These are phyloP conservation scores for Ferdinandea cuprea DNA, from an alignment of 2,888 invertebrate genomes.

Conservation along the genomic window DNA sequence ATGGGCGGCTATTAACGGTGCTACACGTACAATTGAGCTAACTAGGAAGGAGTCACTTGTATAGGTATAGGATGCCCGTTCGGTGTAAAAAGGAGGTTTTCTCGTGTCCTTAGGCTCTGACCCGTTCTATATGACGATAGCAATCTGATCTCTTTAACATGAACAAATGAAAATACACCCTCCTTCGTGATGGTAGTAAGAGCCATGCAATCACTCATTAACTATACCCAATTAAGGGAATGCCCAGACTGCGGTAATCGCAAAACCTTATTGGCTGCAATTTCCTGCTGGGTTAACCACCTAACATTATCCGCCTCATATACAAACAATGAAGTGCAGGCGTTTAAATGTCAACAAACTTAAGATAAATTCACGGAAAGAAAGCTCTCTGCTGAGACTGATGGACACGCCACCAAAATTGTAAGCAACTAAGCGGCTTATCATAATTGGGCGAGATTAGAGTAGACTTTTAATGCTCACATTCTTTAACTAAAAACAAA, in stretches of 20 bases:
- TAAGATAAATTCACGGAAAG: slow-evolving; percentile 57
- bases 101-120: too few relatives aligned
- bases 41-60: neutral
- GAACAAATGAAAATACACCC: too few relatives aligned
- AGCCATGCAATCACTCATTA: too few relatives aligned
- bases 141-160: too few relatives aligned
- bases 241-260: slow-evolving; percentile 39
- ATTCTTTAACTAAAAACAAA: slow-evolving; percentile 32
- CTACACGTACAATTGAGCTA: neutral
- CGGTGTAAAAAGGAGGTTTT: too few relatives aligned
- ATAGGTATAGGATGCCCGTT: too few relatives aligned
- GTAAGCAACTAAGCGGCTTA: slow-evolving; percentile 61
- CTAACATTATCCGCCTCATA: neutral
- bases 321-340: slow-evolving; percentile 14
- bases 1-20: neutral
- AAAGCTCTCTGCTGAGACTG: slow-evolving; percentile 1
- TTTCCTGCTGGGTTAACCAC: slow-evolving; percentile 44
- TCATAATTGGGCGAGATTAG: slow-evolving; percentile 63
- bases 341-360: slow-evolving; percentile 55
- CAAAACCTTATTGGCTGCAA: slow-evolving; percentile 39
- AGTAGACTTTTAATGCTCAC: slow-evolving; percentile 37
- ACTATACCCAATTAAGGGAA: too few relatives aligned
- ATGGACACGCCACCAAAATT: slow-evolving; percentile 33
- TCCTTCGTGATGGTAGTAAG: too few relatives aligned
- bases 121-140: too few relatives aligned